Base-by-base conservation (phyloP, 2,888 invertebrate species). In the Erannis defoliaria region DNA sequence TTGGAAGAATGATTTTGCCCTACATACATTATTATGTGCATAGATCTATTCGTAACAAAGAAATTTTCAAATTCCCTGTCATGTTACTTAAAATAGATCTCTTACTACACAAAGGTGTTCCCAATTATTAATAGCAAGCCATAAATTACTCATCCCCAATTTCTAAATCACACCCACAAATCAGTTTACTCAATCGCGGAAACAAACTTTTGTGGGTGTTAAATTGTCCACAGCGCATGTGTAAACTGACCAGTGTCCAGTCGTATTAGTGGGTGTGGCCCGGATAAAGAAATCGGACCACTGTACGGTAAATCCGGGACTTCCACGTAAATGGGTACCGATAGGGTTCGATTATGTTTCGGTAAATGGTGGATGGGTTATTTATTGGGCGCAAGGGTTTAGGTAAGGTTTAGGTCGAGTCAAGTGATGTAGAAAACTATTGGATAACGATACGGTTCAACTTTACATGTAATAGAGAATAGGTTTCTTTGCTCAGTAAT, bases 241-340 rank as follows among this genome's bases (percentile, higher is more conserved):
- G 86, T 85, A 67, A 61, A 46, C 72, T 92, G 90, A 92, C 92
- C 91, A 90, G 71, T 90, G 92, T 89, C 92, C 92, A 88, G 74
- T 90, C 72, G 74, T 81, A 78, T 66, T 76, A 69, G 89, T 86
- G 91, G 89, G 91, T 82, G 92, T 81, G 86, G 89, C 88, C 69
- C 64, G 67, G 68, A 56, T 67, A 68, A 73, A 73, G 75, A 73
- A 73, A 65, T 74, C 68, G 70, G 65, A 75, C 77, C 77, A 78
- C 66, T 69, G 77, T 76, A 71, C 72, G 29, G 37, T 55, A 58
- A 58, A 74, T 68, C 70, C 66, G 74, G 73, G 62, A 66, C 77
- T 85, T 82, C 73, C 76, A 80, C 77, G 80, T 82, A 76, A 80
- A 80, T 77, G 65, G 71, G 55, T 62, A 54, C 63, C 71, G 71